A percentile compares a stretch with the other conserved stretches of the same genome.
phyloP scores from a whole-genome alignment of 2,888 invertebrate genomes.

The Synergus japonicus region DNA sequence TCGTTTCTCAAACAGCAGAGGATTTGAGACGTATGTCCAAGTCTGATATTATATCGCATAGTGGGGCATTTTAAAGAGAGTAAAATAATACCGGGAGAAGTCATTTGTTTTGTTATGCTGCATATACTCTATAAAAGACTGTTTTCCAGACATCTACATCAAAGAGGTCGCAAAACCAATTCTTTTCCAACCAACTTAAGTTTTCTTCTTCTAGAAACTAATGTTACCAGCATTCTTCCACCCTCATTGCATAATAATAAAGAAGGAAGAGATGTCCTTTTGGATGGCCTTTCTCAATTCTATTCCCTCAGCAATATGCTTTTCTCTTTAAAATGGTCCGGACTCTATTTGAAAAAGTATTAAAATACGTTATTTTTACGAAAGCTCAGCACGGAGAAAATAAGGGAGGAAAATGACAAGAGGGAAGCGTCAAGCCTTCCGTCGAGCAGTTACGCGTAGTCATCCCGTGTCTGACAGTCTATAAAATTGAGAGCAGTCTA shows the following conservation, averaged over 20 bases:
- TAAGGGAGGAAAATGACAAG: constrained; percentile 19
- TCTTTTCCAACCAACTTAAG: constrained; percentile 46
- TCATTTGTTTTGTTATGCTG: constrained; percentile 55
- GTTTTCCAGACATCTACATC: constrained; percentile 32
- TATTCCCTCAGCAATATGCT: neutral
- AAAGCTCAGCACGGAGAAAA: neutral
- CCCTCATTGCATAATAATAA: neutral
- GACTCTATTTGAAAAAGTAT: neutral
- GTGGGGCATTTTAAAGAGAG: constrained; percentile 49
- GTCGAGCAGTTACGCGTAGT: constrained; percentile 35
- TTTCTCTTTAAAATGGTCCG: no score
- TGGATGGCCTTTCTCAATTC: neutral
- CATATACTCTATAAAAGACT: constrained; percentile 32
- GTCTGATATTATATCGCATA: constrained; percentile 50
- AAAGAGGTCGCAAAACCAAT: constrained; percentile 47
- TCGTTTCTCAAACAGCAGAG: constrained; percentile 56
- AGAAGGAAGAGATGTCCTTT: neutral
- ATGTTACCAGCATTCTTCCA: neutral
- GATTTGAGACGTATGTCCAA: constrained; percentile 58
- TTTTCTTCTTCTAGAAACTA: constrained; percentile 42
- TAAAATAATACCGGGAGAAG: constrained; percentile 53
- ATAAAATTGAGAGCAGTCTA: constrained; percentile 67
- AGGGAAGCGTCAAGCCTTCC: constrained; percentile 1
- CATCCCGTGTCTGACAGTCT: constrained; percentile 53
- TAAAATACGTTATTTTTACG: neutral